A percentile compares a stretch with the other conserved stretches of the same genome.
Evolutionary conservation across 2,113 vertebrate species (phyloP).

Genomic region (Narcine bancroftii): DNA sequence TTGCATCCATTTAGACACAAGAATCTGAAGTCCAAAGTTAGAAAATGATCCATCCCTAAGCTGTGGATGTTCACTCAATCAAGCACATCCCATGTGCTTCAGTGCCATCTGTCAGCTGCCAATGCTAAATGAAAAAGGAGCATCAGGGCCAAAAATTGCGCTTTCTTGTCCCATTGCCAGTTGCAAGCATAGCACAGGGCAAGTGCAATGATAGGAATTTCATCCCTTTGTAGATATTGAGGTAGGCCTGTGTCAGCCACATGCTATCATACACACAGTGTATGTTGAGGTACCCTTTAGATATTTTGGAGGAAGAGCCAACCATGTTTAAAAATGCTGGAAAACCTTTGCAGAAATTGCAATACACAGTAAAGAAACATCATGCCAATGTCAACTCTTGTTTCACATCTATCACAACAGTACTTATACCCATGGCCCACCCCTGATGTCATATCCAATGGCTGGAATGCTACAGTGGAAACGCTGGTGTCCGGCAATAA

Average conservation of each 20-base stretch:
- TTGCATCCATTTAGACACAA: not conserved
- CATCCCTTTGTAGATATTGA: too few species aligned
- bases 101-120: not conserved
- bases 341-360: too few species aligned
- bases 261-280: not conserved
- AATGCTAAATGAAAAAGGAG: not conserved
- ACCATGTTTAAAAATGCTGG: not conserved
- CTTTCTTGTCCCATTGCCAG: not conserved
- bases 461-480: too few species aligned
- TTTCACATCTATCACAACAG: too few species aligned
- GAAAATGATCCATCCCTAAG: not conserved
- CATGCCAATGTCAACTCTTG: too few species aligned
- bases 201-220: not conserved
- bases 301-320: not conserved
- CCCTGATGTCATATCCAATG: too few species aligned
- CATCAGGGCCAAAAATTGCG: not conserved
- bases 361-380: too few species aligned
- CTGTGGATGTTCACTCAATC: not conserved
- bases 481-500: too few species aligned
- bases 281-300: not conserved
- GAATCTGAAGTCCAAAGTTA: not conserved
- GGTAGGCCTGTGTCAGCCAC: not conserved
- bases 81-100: not conserved
- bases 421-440: too few species aligned
- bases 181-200: not conserved